Conservation (phyloP, 2,888 invertebrate genomes). For the Therioaphis trifolii region DNA sequence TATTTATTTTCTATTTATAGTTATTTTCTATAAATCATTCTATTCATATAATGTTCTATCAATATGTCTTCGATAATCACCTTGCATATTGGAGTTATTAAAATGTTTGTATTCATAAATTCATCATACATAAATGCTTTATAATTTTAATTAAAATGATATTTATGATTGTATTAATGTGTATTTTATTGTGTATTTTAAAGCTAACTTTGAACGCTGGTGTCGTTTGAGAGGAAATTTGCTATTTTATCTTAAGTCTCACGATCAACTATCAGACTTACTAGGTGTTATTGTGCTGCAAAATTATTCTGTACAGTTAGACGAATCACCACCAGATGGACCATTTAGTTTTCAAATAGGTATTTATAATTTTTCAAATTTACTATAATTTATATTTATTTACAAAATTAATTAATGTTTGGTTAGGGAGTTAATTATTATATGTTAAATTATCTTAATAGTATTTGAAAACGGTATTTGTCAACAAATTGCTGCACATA, state of each 20-base stretch:
- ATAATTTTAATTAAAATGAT: neutral
- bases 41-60: constrained; percentile 48
- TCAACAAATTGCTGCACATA: constrained; percentile 83
- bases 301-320: constrained; percentile 82
- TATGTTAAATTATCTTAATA: no score
- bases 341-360: constrained; percentile 86
- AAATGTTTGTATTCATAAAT: neutral
- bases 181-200: constrained; percentile 66
- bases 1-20: neutral
- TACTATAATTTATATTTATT: neutral
- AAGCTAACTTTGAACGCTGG: constrained; percentile 86
- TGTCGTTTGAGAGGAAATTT: constrained; percentile 92
- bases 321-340: constrained; percentile 75
- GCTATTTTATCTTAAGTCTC: constrained; percentile 90
- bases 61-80: constrained; percentile 54
- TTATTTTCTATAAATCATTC: neutral
- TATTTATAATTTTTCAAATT: constrained; percentile 68
- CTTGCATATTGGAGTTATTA: neutral
- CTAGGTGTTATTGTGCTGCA: constrained; percentile 89
- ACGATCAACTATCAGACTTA: constrained; percentile 89
- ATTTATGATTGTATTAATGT: neutral
- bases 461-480: constrained; percentile 86
- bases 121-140: neutral
- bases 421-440: no score
- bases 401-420: no score